Conservation (phyloP, 2,888 invertebrate species). For the Hirudinaria manillensis region DNA sequence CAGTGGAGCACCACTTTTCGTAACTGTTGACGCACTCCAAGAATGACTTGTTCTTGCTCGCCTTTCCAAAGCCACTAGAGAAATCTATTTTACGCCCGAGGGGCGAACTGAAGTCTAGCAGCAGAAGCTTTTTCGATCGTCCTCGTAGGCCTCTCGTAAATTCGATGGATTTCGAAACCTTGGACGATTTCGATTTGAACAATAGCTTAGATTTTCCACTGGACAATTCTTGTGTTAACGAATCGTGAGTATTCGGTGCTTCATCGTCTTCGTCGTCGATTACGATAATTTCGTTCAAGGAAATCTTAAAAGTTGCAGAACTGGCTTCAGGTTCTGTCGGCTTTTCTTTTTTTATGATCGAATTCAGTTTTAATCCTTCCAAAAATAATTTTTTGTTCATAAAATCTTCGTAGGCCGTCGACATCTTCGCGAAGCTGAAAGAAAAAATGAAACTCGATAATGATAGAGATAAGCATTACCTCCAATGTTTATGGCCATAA, state of each 20-base stretch:
- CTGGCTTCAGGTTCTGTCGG: not conserved
- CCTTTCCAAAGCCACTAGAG: not conserved
- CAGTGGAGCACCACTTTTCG: not conserved
- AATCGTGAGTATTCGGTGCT: no score
- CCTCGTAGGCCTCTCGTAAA: not conserved
- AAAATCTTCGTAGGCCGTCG: not conserved
- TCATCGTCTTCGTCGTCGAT: constrained; percentile 1
- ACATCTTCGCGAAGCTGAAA: no score
- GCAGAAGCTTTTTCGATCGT: constrained; percentile 1
- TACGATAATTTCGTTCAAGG: not conserved
- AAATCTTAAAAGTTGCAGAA: not conserved
- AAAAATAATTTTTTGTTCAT: not conserved
- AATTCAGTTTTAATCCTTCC: not conserved
- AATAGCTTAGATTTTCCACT: not conserved
- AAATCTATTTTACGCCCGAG: constrained; percentile 4
- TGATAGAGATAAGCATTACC: no score
- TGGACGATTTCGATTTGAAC: not conserved
- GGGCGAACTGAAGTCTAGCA: constrained; percentile 4
- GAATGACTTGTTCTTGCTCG: not conserved
- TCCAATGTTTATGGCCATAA: no score
- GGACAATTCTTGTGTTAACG: not conserved
- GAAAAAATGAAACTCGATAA: no score
- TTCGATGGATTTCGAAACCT: not conserved
- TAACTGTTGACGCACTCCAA: not conserved
- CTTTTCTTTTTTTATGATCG: not conserved